phyloP scores from a whole-genome alignment of 2,113 vertebrate genomes.

The Mus musculus region DNA sequence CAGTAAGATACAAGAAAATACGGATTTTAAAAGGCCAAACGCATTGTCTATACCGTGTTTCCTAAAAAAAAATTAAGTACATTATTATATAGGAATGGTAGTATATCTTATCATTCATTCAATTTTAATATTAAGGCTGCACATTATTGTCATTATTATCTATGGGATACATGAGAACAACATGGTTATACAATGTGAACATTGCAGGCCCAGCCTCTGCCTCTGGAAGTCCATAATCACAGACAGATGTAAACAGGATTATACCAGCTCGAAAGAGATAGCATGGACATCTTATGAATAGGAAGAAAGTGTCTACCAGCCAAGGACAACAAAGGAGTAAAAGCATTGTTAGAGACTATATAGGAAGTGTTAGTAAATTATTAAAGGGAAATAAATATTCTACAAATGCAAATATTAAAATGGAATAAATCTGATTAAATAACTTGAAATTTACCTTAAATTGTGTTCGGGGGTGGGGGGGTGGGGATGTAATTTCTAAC shows the following conservation, averaged over 20 bases:
- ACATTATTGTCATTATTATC: slow-evolving; percentile 68
- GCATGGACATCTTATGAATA: neutral
- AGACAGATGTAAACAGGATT: neutral
- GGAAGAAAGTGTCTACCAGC: neutral
- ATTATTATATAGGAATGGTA: slow-evolving; percentile 1
- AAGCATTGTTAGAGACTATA: neutral
- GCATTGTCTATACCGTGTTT: slow-evolving; percentile 34
- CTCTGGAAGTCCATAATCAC: neutral
- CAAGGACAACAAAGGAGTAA: neutral
- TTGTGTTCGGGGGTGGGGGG: neutral
- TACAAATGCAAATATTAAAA: neutral
- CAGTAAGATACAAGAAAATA: slow-evolving; percentile 1
- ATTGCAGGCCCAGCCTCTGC: neutral
- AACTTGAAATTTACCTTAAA: slow-evolving; percentile 16
- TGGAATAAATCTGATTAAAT: neutral
- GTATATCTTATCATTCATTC: slow-evolving; percentile 49
- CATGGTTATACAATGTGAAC: neutral
- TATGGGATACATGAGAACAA: slow-evolving; percentile 54
- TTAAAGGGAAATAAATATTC: slow-evolving; percentile 18
- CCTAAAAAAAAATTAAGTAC: slow-evolving; percentile 43
- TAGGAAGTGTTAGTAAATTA: neutral
- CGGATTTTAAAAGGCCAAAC: slow-evolving; percentile 52
- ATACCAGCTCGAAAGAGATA: neutral
- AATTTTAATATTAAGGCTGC: slow-evolving; percentile 57
- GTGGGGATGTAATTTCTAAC: neutral